Conservation (phyloP, 37 sponge, comb jelly and placozoan species). For the Tethya wilhelma region DNA sequence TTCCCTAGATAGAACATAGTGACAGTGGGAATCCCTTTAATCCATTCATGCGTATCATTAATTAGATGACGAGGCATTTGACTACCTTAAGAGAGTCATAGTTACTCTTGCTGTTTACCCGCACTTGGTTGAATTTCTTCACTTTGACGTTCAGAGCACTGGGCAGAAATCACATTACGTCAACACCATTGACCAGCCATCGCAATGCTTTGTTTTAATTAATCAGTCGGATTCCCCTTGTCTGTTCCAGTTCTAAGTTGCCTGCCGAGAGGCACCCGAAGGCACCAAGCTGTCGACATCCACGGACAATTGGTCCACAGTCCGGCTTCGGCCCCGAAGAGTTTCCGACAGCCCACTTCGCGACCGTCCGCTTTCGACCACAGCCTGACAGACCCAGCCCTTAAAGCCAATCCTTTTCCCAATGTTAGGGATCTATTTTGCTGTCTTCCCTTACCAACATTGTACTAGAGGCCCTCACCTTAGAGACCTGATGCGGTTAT, state of each 20-base stretch:
- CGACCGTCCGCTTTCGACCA: conserved; percentile 45
- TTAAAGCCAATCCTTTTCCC: conserved; percentile 78
- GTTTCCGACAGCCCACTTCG: conserved; percentile 56
- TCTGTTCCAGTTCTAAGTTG: conserved; percentile 89
- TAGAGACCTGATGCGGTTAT: conserved; percentile 80
- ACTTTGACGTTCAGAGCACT: conserved; percentile 96
- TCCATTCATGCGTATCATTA: conserved; percentile 72
- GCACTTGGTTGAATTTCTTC: conserved; percentile 94
- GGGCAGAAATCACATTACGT: conserved; percentile 94
- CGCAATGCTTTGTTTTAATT: conserved; percentile 95
- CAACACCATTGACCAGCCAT: conserved; percentile 88
- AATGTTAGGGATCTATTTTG: conserved; percentile 73
- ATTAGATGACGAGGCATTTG: conserved; percentile 89
- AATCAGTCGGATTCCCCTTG: conserved; percentile 91
- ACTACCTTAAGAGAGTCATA: conserved; percentile 88
- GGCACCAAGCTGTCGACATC: conserved; percentile 47
- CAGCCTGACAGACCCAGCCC: conserved; percentile 83
- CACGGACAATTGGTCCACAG: conserved; percentile 35
- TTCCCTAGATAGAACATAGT: conserved; percentile 92
- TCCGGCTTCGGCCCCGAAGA: conserved; percentile 36
- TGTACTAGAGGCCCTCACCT: conserved; percentile 74
- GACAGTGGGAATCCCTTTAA: conserved; percentile 86
- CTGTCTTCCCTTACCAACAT: conserved; percentile 76
- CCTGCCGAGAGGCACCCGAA: conserved; percentile 52
- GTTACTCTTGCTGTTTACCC: conserved; percentile 95